Base-by-base conservation (phyloP, 1,140 invertebrate genomes). In the Lerema accius region DNA sequence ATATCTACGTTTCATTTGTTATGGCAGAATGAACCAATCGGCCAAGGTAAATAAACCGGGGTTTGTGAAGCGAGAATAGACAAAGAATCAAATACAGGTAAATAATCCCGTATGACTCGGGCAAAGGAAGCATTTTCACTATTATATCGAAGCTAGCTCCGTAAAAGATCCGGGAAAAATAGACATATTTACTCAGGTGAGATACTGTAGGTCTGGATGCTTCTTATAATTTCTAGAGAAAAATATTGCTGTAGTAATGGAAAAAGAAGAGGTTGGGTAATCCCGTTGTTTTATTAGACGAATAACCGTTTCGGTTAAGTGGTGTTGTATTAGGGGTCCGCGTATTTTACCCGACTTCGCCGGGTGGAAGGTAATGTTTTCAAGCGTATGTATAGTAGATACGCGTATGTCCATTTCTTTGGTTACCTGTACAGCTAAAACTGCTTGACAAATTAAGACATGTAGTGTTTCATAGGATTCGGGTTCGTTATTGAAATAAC, bases 41-140 rank as follows among this genome's bases (percentile, higher is more conserved):
- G 63, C 69, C 71, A 73, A 72, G 83, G 72, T 73, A 87, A 87
- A 90, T 86, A 86, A 84, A 86, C 62, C 76, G 68, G 60, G 78
- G 78, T 81, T 84, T 76, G 75, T 83, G 74, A 65, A 83, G 81
- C 84, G 81, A 84, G 78, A 89, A 87, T 86, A 87, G 79, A 88
- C 84, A 88, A 88, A 86, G 81, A 86, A 82, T 83, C 80, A 73
- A 76, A 86, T 85, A 84, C 82, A 86, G 79, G 83, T 85, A 87
- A 85, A 86, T 83, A 89, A 84, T 79, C 71, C 75, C 74, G 81
- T 77, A 80, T 79, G 79, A 81, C 72, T 80, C 76, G 67, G 72
- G 65, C 71, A 71, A 67, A 76, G 82, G 76, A 81, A 85, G 78
- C 76, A 77, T 78, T 77, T 78, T 69, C 71, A 67, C 77, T 76